Evolutionary conservation across 2,797 vertebrate genomes (phyloP), one percentile per base, ranked within the genome.

Genomic region (Ctenopoma multispine): DNA sequence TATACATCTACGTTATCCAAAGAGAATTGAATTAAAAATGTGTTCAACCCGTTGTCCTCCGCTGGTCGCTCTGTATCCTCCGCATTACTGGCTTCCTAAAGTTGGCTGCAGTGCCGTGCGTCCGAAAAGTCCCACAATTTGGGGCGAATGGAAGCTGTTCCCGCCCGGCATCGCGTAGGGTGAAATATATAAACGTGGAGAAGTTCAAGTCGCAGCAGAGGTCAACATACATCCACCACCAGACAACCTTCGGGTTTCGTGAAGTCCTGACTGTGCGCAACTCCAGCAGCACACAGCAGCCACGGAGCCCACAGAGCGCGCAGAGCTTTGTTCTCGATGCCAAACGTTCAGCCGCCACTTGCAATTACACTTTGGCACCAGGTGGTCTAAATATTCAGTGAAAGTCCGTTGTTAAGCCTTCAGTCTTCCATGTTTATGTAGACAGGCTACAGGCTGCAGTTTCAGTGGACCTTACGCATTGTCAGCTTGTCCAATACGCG

Each of bases 401-500:
- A 61, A 72, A 72, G 75, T 85, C 79, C 79, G 10, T 47, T 44
- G 71, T 63, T 68, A 55, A 54, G 34, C 55, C 63, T 44, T 63
- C 77, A 65, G 76, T 70, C 65, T 58, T 57, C 71, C 20, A 4
- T 77, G 66, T 75, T 80, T 60, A 41, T 65, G 75, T 27, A 71
- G 67, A 81, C 31, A 27, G 77, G 59, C 51, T 24, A 29, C 8
- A 46, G 63, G 73, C 77, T 81, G 46, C 80, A 60, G 77, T 75
- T 77, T 69, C 58, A 63, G 62, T 18, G 63, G 64, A 63, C 81
- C 83, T 72, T 80, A 75, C 64, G 88, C 88, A 24, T 18, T 48
- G 71, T 58, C 61, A 64, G 54, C 23, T 58, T 58, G 81, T 81
- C 88, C 83, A 86, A 85, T 88, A 84, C 79, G 84, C 81, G 75